These are phyloP conservation scores for Pangasius sanitwongsei DNA, from an alignment of 2,797 vertebrate genomes.

Conservation along the genomic window DNA sequence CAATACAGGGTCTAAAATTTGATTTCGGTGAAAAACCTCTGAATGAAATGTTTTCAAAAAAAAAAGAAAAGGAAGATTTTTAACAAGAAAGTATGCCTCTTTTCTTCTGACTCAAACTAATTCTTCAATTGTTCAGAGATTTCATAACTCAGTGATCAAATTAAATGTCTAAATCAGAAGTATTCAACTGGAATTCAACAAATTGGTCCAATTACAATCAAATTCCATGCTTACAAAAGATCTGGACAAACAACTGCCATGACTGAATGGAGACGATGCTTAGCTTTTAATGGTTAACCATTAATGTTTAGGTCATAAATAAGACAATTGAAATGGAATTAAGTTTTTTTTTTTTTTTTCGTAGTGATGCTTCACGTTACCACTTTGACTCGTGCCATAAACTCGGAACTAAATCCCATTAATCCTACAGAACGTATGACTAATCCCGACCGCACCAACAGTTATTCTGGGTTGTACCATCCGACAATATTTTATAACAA, in stretches of 20 bases:
- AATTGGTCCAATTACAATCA: neutral
- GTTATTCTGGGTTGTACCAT: neutral
- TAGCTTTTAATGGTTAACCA: no score
- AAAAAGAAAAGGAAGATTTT: neutral
- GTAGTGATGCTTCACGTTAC: neutral
- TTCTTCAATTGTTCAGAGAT: neutral
- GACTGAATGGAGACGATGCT: neutral
- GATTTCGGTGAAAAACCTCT: neutral
- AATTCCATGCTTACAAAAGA: no score
- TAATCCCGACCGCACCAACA: no score
- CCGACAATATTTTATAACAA: neutral
- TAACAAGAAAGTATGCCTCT: neutral
- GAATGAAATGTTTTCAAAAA: neutral
- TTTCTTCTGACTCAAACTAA: slow-evolving; percentile 1
- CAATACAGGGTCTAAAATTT: slow-evolving; percentile 6
- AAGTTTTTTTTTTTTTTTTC: neutral
- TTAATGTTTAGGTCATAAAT: no score
- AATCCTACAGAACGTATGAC: no score
- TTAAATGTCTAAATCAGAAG: neutral
- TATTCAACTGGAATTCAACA: neutral
- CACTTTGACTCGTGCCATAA: neutral
- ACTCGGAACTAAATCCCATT: neutral
- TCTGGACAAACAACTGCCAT: neutral
- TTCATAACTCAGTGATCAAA: neutral
- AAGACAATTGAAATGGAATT: neutral